Evolutionary conservation across 2,888 invertebrate genomes (phyloP).

Genomic region (Lamellibrachia columna): DNA sequence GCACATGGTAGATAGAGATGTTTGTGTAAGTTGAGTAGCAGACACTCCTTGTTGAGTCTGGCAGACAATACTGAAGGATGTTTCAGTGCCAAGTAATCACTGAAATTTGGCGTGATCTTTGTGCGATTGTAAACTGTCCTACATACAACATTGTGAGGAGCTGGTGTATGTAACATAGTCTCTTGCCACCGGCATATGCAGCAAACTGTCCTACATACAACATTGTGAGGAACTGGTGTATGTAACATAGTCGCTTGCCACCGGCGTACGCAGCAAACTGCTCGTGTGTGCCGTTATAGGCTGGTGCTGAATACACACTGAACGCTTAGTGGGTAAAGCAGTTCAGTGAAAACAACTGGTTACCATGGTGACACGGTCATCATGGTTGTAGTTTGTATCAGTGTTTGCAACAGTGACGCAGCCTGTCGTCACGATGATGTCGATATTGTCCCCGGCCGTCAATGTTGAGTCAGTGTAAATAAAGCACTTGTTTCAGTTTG

Average conservation of each 20-base stretch:
- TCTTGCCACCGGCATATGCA: neutral
- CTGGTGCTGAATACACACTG: neutral
- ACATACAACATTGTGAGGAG: neutral
- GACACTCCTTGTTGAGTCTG: neutral
- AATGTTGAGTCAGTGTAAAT: neutral
- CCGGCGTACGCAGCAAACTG: neutral
- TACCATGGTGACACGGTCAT: neutral
- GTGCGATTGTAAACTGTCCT: neutral
- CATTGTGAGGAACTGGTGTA: neutral
- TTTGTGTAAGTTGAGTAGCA: neutral
- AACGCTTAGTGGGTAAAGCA: neutral
- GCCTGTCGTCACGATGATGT: neutral
- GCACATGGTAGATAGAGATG: neutral
- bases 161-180: neutral
- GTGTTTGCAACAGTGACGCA: neutral
- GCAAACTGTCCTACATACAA: neutral
- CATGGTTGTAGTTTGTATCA: neutral
- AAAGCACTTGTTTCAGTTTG: neutral
- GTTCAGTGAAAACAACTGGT: neutral
- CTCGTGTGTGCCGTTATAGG: neutral
- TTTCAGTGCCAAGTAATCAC: neutral
- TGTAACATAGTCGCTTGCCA: neutral
- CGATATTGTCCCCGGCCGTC: neutral
- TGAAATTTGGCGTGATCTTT: constrained; percentile 9
- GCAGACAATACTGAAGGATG: neutral